Base-by-base conservation (phyloP, 2,797 vertebrate species). In the Phalanger gymnotis region DNA sequence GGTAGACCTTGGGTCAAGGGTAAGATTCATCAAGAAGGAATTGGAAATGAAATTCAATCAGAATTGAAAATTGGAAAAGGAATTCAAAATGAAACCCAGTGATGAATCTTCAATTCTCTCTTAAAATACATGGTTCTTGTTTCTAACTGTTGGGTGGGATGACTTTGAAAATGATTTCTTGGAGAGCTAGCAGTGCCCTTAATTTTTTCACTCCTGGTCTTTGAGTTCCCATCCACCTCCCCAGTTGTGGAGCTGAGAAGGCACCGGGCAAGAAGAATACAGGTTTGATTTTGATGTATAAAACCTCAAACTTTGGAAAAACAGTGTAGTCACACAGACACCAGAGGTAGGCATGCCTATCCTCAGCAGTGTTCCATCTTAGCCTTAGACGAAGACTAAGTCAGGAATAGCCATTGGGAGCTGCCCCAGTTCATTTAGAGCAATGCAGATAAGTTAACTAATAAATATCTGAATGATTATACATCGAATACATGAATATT, bases 1-100 rank as follows among this genome's bases (percentile, higher is more conserved):
- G 40, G 22, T 87, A 22, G 73, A 96, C 58, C 93, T 90, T 95
- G 7, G 40, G 22, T 73, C 47, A 91, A 16, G 28, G 89, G 25
- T 91, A 95, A 96, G 91, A 91, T 92, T 94, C 94, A 93, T 96
- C 96, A 96, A 96, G 90, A 97, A 97, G 95, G 94, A 96, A 53
- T 94, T 94, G 51, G 14, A 90, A 94, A 54, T 87, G 40, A 87
- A 27, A 87, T 87, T 81, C 40, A 81, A 81, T 81, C 25, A 16
- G 19, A 81, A 81, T 40, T 81, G 7, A 81, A 40, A 61, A 34
- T 61, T 61, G 14, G 13, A n/a, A 81, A 47, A 81, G n/a, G 22
- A n/a, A 53, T 96, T 96, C 91, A 94, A 96, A 95, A 95, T 91
- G 57, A 96, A 61, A 94, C 66, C 92, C 92, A 53, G 52, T 51